Evolutionary conservation across 2,888 invertebrate species (phyloP).

Genomic region (Zygogramma bicolorata): DNA sequence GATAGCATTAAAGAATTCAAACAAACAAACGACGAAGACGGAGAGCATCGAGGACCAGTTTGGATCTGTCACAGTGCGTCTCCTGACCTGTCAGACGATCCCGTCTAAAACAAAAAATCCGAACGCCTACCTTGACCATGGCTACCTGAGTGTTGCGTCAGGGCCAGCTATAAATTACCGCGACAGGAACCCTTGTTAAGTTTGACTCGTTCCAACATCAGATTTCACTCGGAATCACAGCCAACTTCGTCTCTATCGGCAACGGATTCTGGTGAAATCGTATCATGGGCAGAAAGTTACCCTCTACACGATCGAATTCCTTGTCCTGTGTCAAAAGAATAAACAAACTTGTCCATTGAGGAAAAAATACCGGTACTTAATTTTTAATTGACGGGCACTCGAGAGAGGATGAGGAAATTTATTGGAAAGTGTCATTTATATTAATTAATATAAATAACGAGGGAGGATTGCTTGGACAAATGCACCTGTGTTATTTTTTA

Average conservation of each 20-base stretch:
- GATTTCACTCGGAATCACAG: conserved; percentile 55
- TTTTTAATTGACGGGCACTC: conserved; percentile 63
- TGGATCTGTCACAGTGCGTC: conserved; percentile 64
- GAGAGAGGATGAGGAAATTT: conserved; percentile 59
- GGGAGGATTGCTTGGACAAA: conserved; percentile 44
- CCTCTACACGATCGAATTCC: conserved; percentile 61
- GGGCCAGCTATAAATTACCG: conserved; percentile 65
- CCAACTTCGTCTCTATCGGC: not conserved
- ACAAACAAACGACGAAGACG: conserved; percentile 40
- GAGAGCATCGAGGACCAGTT: conserved; percentile 37
- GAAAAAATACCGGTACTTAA: conserved; percentile 52
- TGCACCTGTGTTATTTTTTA: conserved; percentile 48
- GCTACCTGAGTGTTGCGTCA: conserved; percentile 68
- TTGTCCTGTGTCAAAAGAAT: conserved; percentile 63
- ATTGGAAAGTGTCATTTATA: conserved; percentile 63
- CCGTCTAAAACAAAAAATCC: conserved; percentile 63
- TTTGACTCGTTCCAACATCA: conserved; percentile 60
- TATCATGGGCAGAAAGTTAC: conserved; percentile 57
- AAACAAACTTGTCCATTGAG: conserved; percentile 63
- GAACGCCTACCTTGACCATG: conserved; percentile 65
- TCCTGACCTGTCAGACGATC: conserved; percentile 61
- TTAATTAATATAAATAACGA: conserved; percentile 63
- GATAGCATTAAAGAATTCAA: conserved; percentile 59
- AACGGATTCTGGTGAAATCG: conserved; percentile 35
- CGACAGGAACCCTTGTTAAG: conserved; percentile 67